Evolutionary conservation across 2,888 invertebrate genomes (phyloP).

Genomic region (Drosophila recens): DNA sequence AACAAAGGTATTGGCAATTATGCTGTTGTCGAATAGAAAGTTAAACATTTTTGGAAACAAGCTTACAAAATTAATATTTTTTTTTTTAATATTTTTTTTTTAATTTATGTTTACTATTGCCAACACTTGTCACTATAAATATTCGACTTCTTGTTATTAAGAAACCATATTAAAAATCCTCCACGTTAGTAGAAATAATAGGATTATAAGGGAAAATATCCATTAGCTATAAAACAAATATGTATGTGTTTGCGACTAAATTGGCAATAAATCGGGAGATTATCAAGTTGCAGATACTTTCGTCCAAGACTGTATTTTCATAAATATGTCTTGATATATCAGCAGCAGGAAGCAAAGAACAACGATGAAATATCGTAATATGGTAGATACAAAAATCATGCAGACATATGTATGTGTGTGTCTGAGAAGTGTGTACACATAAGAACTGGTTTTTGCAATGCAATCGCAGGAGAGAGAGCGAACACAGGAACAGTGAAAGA

Average conservation of each 20-base stretch:
- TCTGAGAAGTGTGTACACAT: constrained; percentile 21
- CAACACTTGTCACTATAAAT: too few relatives aligned
- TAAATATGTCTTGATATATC: constrained; percentile 10
- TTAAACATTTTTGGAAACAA: neutral
- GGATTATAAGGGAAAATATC: too few relatives aligned
- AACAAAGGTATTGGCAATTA: neutral
- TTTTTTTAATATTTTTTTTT: too few relatives aligned
- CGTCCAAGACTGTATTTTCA: neutral
- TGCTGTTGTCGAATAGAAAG: neutral
- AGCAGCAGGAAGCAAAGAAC: constrained; percentile 54
- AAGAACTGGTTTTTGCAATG: constrained; percentile 44
- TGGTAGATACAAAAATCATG: constrained; percentile 7
- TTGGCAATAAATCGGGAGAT: neutral
- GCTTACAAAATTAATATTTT: too few relatives aligned
- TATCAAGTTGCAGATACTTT: neutral
- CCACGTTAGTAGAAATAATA: neutral
- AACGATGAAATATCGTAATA: constrained; percentile 51
- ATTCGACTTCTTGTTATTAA: too few relatives aligned
- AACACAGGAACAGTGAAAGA: constrained; percentile 7
- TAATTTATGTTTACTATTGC: too few relatives aligned
- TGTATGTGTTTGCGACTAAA: neutral
- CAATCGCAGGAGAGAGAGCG: constrained; percentile 50
- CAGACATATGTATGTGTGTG: neutral
- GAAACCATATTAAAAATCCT: neutral
- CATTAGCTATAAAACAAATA: too few relatives aligned